phyloP scores from a whole-genome alignment of 2,888 invertebrate species.

The Dromius quadrimaculatus region DNA sequence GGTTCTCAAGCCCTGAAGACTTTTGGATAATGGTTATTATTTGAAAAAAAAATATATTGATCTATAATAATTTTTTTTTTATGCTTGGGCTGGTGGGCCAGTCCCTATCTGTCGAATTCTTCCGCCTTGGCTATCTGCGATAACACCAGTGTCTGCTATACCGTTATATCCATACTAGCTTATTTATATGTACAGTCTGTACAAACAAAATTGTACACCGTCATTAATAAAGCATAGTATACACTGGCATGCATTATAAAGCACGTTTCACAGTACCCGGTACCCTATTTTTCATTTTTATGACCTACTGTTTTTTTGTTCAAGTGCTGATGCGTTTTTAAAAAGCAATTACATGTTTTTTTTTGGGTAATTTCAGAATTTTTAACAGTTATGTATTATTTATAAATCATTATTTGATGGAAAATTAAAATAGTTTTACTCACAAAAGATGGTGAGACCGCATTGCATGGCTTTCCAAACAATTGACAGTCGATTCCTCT shows the following conservation, averaged over 20 bases:
- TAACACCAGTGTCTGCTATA: slow-evolving; percentile 25
- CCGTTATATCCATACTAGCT: slow-evolving; percentile 10
- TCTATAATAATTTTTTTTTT: background rate
- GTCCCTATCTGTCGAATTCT: background rate
- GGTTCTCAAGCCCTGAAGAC: too few relatives aligned
- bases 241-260: too few relatives aligned
- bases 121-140: slow-evolving; percentile 5
- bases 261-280: too few relatives aligned
- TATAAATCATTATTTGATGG: background rate
- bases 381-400: slow-evolving; percentile 8
- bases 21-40: background rate
- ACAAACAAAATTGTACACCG: slow-evolving; percentile 22
- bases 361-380: slow-evolving; percentile 21
- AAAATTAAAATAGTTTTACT: slow-evolving; percentile 13
- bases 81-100: background rate
- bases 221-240: slow-evolving; percentile 2
- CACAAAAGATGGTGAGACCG: slow-evolving; percentile 25
- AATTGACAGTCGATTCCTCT: slow-evolving; percentile 18
- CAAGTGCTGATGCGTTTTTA: slow-evolving; percentile 15
- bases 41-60: background rate
- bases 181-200: slow-evolving; percentile 4
- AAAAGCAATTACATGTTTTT: slow-evolving; percentile 6
- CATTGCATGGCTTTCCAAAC: slow-evolving; percentile 19
- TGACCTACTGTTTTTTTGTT: too few relatives aligned
- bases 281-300: too few relatives aligned